Percentiles rank a stretch among this genome's conserved stretches.
Conservation (phyloP, 2,888 invertebrate species). For the Prostheceraeus crozeri region DNA sequence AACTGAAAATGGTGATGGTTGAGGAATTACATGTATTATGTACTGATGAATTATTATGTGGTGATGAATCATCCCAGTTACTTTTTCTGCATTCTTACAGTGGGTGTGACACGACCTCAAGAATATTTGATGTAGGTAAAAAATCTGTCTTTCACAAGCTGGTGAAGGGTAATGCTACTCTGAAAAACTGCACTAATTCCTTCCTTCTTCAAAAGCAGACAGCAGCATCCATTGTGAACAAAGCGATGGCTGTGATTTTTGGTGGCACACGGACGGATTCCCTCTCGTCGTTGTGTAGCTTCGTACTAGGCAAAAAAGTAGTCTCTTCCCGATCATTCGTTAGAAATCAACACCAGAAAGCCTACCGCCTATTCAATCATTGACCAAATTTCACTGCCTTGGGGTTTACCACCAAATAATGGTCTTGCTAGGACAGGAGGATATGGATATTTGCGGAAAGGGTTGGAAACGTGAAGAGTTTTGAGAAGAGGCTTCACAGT, state of each 20-base stretch:
- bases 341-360: background rate
- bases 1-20: too few species aligned
- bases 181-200: background rate
- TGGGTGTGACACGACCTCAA: slow-evolving; percentile 37
- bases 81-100: slow-evolving; percentile 33
- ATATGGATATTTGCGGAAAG: background rate
- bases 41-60: slow-evolving; percentile 12
- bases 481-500: too few species aligned
- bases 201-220: background rate
- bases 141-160: slow-evolving; percentile 36
- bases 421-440: background rate
- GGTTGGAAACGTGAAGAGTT: background rate
- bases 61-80: slow-evolving; percentile 1
- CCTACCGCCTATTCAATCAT: background rate
- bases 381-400: background rate
- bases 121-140: slow-evolving; percentile 37
- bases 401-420: slow-evolving; percentile 15
- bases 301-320: background rate
- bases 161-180: background rate
- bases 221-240: background rate
- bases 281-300: background rate
- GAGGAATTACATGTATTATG: too few species aligned
- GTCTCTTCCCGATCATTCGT: background rate
- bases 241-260: background rate
- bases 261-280: background rate